Conservation (phyloP, 2,888 invertebrate species). For the Biston stratarius region DNA sequence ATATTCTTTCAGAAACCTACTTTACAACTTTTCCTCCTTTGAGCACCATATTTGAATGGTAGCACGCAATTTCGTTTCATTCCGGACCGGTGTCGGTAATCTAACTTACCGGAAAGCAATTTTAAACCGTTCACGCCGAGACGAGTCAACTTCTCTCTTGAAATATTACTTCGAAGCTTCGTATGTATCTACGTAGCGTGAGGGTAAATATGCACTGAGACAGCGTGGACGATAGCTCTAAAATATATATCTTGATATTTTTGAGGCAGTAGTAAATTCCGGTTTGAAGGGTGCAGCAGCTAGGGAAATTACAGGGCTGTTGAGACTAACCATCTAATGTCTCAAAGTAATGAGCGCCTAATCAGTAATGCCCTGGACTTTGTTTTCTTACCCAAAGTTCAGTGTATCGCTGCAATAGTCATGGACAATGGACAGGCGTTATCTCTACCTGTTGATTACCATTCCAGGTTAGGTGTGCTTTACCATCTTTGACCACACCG, state of each 20-base stretch:
- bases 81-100: conserved; percentile 15
- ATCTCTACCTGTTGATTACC: no score
- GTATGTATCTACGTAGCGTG: conserved; percentile 8
- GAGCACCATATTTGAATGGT: conserved; percentile 3
- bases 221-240: neutral
- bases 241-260: neutral
- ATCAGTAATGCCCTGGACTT: no score
- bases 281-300: no score
- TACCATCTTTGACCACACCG: no score
- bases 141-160: conserved; percentile 27
- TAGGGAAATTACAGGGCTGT: no score
- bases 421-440: no score
- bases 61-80: conserved; percentile 13
- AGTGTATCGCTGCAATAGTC: no score
- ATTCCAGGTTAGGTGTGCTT: no score
- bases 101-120: conserved; percentile 33
- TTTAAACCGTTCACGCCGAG: conserved; percentile 24
- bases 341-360: no score
- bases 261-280: no score
- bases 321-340: no score
- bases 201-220: neutral
- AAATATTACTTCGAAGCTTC: conserved; percentile 29
- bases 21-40: neutral
- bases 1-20: conserved; percentile 2
- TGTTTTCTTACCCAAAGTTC: no score